Base-by-base conservation (phyloP, 2,888 invertebrate genomes). In the Cephus nigrinus region DNA sequence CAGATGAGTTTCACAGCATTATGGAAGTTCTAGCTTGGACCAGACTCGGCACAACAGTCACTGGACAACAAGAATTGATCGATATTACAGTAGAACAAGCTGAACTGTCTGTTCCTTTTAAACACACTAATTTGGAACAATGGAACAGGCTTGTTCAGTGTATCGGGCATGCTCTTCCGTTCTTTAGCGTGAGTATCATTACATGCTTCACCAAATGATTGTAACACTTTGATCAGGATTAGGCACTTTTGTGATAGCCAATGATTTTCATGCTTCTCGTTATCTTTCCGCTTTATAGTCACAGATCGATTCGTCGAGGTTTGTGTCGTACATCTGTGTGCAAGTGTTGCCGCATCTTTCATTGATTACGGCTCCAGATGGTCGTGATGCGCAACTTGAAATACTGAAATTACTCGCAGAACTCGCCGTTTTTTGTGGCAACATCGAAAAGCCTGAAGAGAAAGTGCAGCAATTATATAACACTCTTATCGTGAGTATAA, bases 1-100 rank as follows among this genome's bases (percentile, higher is more conserved):
- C 97, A 55, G 97, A 97, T 84, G 98, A 99, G 92, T 98, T 98
- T 92, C 95, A 97, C 86, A 94, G 95, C 81, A 95, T 98, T 79
- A 97, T 99, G 96, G 95, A 95, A 74, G 94, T 98, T 83, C 92
- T 99, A 84, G 95, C 95, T 36, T 94, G 95, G 92, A 96, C 98
- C 12, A 95, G 96, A 90, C 93, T 97, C 74, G 96, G 97, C 75
- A 95, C 95, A 84, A 96, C 97, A 11, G 94, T 97, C 23, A 93
- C 94, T 74, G 98, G 98, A 5, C 97, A 98, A 88, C 96, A 97
- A 84, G 97, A 97, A 90, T 92, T 99, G 40, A 95, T 98, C 12
- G 96, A 97, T 84, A 94, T 98, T 83, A 95, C 98, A 15, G 95
- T 95, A 30, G 96, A 97, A 83, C 96, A 98, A 89, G 96, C 97